Conservation (phyloP, 1,140 invertebrate genomes). For the Geopemphigus sp. region DNA sequence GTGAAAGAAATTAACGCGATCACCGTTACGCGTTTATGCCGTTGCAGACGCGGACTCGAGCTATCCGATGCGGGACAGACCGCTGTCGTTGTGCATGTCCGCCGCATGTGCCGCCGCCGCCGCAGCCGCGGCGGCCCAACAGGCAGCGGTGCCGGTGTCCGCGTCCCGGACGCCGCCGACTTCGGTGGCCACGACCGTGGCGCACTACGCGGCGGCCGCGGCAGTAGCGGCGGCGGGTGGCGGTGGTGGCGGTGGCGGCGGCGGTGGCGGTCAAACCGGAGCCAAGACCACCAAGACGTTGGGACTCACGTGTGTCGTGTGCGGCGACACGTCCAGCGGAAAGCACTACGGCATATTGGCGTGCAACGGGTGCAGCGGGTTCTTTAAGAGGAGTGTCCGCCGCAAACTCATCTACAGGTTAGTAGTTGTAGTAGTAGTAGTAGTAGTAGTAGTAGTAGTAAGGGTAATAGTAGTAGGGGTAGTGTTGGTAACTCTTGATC, state of each 20-base stretch:
- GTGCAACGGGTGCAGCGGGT: slow-evolving; percentile 98
- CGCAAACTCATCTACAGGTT: slow-evolving; percentile 97
- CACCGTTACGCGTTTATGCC: background rate
- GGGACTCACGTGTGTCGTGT: slow-evolving; percentile 87
- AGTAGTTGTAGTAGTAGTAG: no score
- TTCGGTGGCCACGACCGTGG: background rate
- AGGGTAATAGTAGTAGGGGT: no score
- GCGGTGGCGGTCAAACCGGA: background rate
- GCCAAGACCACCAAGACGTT: slow-evolving; percentile 55
- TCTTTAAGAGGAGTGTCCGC: slow-evolving; percentile 96
- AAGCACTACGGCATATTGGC: slow-evolving; percentile 99
- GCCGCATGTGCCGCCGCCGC: slow-evolving; percentile 32
- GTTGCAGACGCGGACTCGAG: slow-evolving; percentile 2
- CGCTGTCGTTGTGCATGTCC: slow-evolving; percentile 42
- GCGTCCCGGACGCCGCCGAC: slow-evolving; percentile 53
- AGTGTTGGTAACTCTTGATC: no score
- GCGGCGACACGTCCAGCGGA: slow-evolving; percentile 93
- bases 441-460: no score
- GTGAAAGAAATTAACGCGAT: background rate
- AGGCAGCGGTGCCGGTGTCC: slow-evolving; percentile 53
- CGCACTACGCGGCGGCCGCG: slow-evolving; percentile 2
- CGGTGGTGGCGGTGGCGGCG: background rate
- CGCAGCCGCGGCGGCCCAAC: slow-evolving; percentile 10
- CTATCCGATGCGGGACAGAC: slow-evolving; percentile 31
- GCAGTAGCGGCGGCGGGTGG: background rate